Evolutionary conservation across 2,113 vertebrate genomes (phyloP).

Genomic region (Rattus norvegicus): DNA sequence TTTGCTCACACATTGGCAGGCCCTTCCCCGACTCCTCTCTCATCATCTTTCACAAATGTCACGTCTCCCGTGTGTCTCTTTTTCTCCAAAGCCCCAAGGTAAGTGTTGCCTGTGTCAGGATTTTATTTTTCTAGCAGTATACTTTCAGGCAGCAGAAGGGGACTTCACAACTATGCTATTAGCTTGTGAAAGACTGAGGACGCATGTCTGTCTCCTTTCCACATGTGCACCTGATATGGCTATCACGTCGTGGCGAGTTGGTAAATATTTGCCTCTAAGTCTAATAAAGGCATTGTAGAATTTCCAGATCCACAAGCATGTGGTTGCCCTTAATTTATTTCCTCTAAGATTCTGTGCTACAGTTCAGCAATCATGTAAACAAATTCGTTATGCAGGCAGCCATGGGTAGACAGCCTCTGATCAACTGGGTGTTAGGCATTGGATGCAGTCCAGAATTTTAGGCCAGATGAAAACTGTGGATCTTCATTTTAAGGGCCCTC

Average conservation of each 20-base stretch:
- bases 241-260: background rate
- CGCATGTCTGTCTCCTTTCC: background rate
- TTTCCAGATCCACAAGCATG: background rate
- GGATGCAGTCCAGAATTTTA: slow-evolving; percentile 41
- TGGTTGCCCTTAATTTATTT: slow-evolving; percentile 63
- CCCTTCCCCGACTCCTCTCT: background rate
- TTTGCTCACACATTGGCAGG: background rate
- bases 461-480: slow-evolving; percentile 55
- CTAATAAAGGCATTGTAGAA: slow-evolving; percentile 3
- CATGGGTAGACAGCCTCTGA: slow-evolving; percentile 23
- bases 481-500: slow-evolving; percentile 57
- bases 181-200: background rate
- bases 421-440: slow-evolving; percentile 9
- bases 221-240: background rate
- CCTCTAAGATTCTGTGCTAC: slow-evolving; percentile 33
- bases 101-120: background rate
- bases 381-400: slow-evolving; percentile 69
- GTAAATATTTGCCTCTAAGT: background rate
- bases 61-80: background rate
- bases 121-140: background rate
- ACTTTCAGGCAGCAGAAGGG: background rate
- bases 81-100: background rate
- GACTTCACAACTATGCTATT: background rate
- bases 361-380: slow-evolving; percentile 72
- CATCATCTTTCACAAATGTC: background rate